These are phyloP conservation scores for Bovichtus variegatus DNA, from an alignment of 2,797 vertebrate genomes.

Conservation along the genomic window DNA sequence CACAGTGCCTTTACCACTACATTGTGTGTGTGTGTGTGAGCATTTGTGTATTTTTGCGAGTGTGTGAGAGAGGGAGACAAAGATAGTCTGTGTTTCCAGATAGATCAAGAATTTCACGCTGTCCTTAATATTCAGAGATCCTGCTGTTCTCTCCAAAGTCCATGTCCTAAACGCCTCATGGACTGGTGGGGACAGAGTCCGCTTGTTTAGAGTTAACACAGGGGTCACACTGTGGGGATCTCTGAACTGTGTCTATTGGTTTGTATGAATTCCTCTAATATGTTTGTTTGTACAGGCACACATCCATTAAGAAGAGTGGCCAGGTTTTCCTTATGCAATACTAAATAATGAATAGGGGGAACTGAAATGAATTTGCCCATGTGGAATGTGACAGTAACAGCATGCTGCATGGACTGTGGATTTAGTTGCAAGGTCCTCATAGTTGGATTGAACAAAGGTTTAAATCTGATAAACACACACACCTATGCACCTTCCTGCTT, in stretches of 20 bases:
- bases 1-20: slow-evolving; percentile 25
- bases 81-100: slow-evolving; percentile 36
- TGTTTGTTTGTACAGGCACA: slow-evolving; percentile 17
- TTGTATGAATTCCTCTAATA: not conserved
- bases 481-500: slow-evolving; percentile 17
- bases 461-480: slow-evolving; percentile 58
- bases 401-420: slow-evolving; percentile 58
- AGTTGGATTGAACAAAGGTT: slow-evolving; percentile 53
- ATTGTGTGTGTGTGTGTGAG: slow-evolving; percentile 25
- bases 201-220: slow-evolving; percentile 39
- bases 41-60: slow-evolving; percentile 20
- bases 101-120: slow-evolving; percentile 39
- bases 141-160: slow-evolving; percentile 28
- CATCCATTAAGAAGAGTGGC: not conserved
- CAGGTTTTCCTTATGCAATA: not conserved
- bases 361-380: slow-evolving; percentile 25
- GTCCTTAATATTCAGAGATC: slow-evolving; percentile 25
- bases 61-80: slow-evolving; percentile 21
- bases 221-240: not conserved
- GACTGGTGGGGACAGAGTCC: slow-evolving; percentile 16
- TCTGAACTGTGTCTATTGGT: not conserved
- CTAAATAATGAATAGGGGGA: not conserved
- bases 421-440: slow-evolving; percentile 36
- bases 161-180: not conserved
- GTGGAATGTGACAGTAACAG: slow-evolving; percentile 44